Conservation (phyloP, 2,113 vertebrate species). For the Alectura lathami region DNA sequence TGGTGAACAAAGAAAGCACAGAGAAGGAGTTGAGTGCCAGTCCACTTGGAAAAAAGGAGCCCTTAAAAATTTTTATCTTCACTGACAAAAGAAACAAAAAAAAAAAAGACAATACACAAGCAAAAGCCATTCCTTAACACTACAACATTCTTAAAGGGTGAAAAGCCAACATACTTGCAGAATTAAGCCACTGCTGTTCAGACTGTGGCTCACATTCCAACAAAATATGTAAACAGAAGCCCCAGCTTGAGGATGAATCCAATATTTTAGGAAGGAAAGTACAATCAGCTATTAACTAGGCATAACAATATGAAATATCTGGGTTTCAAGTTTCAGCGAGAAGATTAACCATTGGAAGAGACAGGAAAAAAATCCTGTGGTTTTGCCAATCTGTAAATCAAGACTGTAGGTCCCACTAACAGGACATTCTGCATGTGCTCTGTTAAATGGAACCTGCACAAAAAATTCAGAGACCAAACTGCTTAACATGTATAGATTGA, state of each 20-base stretch:
- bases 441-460: not conserved
- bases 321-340: not conserved
- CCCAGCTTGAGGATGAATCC: not conserved
- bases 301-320: not conserved
- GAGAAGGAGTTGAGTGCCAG: not conserved
- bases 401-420: not conserved
- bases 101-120: not conserved
- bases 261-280: not conserved
- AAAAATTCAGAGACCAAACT: not conserved
- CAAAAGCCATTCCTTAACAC: not conserved
- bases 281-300: not conserved
- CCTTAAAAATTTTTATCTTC: not conserved
- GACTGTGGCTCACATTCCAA: not conserved
- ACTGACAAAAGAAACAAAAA: not conserved
- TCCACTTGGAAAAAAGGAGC: not conserved
- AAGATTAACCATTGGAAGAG: not conserved
- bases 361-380: not conserved
- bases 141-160: not conserved
- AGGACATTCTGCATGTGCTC: not conserved
- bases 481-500: not conserved
- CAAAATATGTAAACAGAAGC: not conserved
- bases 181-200: not conserved
- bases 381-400: not conserved
- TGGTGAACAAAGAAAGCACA: not conserved
- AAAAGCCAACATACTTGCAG: not conserved